Conservation (phyloP, 2,888 invertebrate species). For the Agonopterix subpropinquella region DNA sequence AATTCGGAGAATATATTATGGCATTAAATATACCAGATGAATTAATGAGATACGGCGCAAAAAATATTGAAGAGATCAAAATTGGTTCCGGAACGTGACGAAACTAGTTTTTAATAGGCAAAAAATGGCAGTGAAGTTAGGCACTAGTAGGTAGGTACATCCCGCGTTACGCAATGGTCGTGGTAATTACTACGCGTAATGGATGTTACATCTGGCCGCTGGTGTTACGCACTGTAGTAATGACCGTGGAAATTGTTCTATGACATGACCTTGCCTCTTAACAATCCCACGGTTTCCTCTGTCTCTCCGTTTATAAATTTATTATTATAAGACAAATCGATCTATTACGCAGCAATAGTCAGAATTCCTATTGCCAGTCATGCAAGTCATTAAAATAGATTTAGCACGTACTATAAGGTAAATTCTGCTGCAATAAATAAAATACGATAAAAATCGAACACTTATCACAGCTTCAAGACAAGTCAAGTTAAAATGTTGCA, state of each 20-base stretch:
- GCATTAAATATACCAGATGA: neutral
- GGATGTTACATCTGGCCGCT: slow-evolving; percentile 10
- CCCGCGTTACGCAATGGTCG: slow-evolving; percentile 4
- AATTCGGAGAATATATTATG: too few species aligned
- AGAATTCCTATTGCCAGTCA: too few species aligned
- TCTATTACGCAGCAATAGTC: neutral
- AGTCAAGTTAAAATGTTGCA: too few species aligned
- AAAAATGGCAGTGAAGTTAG: neutral
- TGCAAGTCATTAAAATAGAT: too few species aligned
- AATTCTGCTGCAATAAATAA: too few species aligned
- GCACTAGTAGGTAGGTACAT: neutral
- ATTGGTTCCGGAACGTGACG: neutral
- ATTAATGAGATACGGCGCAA: neutral
- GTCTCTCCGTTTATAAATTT: too few species aligned
- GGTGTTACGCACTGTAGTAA: slow-evolving; percentile 9
- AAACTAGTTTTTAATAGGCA: slow-evolving; percentile 3
- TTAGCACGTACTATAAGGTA: too few species aligned
- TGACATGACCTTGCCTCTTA: slow-evolving; percentile 2
- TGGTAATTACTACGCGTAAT: slow-evolving; percentile 11
- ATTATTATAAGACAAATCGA: neutral
- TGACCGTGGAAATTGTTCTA: slow-evolving; percentile 12
- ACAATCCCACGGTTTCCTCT: too few species aligned
- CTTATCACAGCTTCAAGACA: too few species aligned
- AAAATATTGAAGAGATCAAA: neutral
- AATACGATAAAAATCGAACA: too few species aligned